A percentile compares a stretch with the other conserved stretches of the same genome.
Evolutionary conservation across 2,113 vertebrate species (phyloP).

Genomic region (Alouatta palliata): DNA sequence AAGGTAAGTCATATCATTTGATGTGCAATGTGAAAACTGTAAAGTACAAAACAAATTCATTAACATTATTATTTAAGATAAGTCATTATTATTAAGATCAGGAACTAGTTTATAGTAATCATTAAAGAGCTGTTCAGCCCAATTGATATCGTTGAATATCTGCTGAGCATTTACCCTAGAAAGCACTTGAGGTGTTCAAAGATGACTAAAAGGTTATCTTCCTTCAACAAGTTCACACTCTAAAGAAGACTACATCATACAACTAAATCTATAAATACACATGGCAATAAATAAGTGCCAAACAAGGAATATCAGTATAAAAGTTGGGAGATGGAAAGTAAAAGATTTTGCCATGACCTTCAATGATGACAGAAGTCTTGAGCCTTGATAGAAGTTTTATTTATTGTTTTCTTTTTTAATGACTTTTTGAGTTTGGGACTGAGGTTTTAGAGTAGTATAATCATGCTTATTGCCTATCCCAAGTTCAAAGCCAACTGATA

Average conservation of each 20-base stretch:
- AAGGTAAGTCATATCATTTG: slow-evolving; percentile 46
- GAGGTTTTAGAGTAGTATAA: background rate
- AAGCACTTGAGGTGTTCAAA: background rate
- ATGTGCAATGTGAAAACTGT: slow-evolving; percentile 58
- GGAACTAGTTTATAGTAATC: background rate
- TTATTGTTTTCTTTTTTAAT: background rate
- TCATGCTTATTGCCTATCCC: background rate
- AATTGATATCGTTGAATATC: background rate
- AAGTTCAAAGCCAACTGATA: slow-evolving; percentile 3
- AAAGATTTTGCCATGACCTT: background rate
- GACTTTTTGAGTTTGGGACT: background rate
- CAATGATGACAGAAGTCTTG: background rate
- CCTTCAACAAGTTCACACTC: background rate
- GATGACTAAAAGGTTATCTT: background rate
- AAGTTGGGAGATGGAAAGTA: background rate
- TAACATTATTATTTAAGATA: slow-evolving; percentile 54
- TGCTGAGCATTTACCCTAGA: background rate
- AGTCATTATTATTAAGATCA: slow-evolving; percentile 13
- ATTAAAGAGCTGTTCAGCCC: slow-evolving; percentile 7
- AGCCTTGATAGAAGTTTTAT: background rate
- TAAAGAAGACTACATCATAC: background rate
- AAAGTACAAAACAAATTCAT: slow-evolving; percentile 58
- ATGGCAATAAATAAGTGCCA: background rate
- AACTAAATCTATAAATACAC: background rate
- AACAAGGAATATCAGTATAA: background rate